Conservation (phyloP, 2,113 vertebrate species). For the Lethenteron reissneri region DNA sequence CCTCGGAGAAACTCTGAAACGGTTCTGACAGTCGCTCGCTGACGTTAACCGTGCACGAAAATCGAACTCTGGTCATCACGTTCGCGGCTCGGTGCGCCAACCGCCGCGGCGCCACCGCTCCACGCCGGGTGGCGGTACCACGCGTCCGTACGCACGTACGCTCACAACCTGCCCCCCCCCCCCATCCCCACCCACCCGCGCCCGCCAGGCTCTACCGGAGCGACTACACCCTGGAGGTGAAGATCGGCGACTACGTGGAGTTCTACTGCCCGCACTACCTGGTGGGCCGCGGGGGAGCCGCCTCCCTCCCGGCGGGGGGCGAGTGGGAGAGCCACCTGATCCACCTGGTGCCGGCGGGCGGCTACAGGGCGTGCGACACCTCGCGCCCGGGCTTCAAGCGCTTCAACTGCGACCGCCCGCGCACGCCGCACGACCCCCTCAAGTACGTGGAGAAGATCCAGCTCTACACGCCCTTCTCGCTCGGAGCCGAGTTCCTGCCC, state of each 20-base stretch:
- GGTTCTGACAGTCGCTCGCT: too few relatives aligned
- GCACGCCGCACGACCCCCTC: constrained; percentile 51
- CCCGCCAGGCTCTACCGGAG: constrained; percentile 46
- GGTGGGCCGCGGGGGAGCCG: neutral
- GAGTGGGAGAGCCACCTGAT: constrained; percentile 53
- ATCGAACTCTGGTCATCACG: too few relatives aligned
- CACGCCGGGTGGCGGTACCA: too few relatives aligned
- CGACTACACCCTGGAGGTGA: constrained; percentile 73
- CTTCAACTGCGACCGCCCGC: constrained; percentile 80
- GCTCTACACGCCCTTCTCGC: constrained; percentile 84
- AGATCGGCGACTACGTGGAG: constrained; percentile 90
- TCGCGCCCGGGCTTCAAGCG: constrained; percentile 66
- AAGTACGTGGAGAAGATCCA: constrained; percentile 94
- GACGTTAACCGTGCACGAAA: too few relatives aligned
- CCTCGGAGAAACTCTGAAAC: too few relatives aligned
- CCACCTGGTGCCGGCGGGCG: constrained; percentile 80
- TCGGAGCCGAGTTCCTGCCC: constrained; percentile 81
- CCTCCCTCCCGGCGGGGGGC: neutral
- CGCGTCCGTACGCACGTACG: too few relatives aligned
- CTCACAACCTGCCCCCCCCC: too few relatives aligned
- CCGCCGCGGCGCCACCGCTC: too few relatives aligned
- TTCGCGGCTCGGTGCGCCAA: too few relatives aligned
- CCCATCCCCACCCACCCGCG: too few relatives aligned
- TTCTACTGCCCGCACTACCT: constrained; percentile 79
- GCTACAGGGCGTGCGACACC: constrained; percentile 60